These are phyloP conservation scores for Bubo blakistoni DNA, from an alignment of 2,113 vertebrate genomes.

Conservation along the genomic window DNA sequence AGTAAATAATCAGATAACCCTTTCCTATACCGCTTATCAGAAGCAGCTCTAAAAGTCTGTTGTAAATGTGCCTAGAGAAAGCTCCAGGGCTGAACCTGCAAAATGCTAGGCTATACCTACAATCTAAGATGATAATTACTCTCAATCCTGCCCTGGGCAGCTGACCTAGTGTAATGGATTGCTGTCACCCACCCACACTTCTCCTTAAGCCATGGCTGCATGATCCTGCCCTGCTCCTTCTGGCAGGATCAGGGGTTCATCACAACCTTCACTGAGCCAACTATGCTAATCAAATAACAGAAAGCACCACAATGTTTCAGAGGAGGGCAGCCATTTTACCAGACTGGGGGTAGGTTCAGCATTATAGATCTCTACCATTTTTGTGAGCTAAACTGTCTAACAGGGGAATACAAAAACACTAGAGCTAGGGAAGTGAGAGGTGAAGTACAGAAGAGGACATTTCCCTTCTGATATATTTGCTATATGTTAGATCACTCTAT, in stretches of 20 bases:
- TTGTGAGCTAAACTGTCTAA: background rate
- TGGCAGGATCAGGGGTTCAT: background rate
- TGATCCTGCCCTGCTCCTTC: background rate
- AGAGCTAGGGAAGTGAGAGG: background rate
- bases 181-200: background rate
- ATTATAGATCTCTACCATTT: background rate
- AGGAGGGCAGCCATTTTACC: background rate
- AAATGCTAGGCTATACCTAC: background rate
- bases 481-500: background rate
- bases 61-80: background rate
- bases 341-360: rapidly evolving
- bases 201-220: background rate
- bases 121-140: background rate
- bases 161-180: background rate
- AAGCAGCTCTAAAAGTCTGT: background rate
- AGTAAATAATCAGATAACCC: background rate
- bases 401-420: background rate
- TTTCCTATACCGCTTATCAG: background rate
- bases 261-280: background rate
- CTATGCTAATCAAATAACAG: background rate
- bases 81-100: background rate
- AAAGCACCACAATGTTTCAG: background rate
- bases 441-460: background rate
- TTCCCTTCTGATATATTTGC: background rate
- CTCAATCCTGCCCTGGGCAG: too few species aligned